A percentile compares a stretch with the other conserved stretches of the same genome.
These are phyloP conservation scores for Paramacrobiotus metropolitanus DNA, from an alignment of 1,140 invertebrate species.

Conservation along the genomic window DNA sequence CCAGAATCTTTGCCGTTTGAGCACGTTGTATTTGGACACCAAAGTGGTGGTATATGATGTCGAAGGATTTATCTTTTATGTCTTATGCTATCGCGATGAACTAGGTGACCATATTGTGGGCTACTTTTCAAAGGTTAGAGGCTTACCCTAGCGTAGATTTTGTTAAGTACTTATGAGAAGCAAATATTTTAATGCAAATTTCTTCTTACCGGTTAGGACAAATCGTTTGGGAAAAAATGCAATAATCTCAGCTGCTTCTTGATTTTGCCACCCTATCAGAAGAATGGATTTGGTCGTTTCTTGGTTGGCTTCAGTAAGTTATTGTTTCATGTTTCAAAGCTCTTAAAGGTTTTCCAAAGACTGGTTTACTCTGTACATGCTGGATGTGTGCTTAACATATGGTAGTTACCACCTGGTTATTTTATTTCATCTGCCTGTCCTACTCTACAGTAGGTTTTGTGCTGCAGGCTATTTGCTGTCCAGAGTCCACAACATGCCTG, in stretches of 20 bases:
- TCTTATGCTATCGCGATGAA: conserved; percentile 72
- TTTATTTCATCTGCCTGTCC: no score
- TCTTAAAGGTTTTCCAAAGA: conserved; percentile 11
- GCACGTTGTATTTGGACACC: conserved; percentile 90
- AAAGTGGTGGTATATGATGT: conserved; percentile 97
- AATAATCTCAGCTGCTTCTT: conserved; percentile 99
- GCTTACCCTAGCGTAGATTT: no score
- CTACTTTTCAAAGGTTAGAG: conserved; percentile 31
- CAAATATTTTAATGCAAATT: no score
- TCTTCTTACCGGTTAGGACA: no score
- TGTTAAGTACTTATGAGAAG: no score
- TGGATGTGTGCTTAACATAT: no score
- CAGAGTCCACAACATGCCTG: conserved; percentile 70
- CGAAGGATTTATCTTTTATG: conserved; percentile 93
- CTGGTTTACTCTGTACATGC: conserved; percentile 8
- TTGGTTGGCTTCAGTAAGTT: conserved; percentile 80
- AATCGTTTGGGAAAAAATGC: no score
- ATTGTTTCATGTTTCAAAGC: conserved; percentile 8
- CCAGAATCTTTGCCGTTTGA: conserved; percentile 86
- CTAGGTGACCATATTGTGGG: conserved; percentile 33
- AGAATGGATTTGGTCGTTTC: conserved; percentile 83
- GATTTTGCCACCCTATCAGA: conserved; percentile 92
- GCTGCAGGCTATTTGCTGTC: conserved; percentile 74
- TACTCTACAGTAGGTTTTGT: no score
- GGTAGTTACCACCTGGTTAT: no score